phyloP scores from a whole-genome alignment of 2,888 invertebrate genomes.

The Charanyca ferruginea region DNA sequence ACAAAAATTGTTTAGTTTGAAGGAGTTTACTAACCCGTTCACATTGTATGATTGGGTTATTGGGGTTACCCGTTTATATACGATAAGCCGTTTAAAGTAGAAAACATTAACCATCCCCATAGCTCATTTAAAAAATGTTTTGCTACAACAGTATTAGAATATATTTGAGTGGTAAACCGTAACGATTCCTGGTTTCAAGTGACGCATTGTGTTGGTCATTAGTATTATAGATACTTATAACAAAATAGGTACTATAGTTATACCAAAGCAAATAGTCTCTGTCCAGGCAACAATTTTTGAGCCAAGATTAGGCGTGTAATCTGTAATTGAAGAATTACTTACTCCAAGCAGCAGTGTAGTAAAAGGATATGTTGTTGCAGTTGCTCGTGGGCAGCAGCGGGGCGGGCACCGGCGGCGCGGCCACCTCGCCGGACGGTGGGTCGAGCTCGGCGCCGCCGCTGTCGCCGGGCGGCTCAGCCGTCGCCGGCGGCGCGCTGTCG shows the following conservation, averaged over 20 bases:
- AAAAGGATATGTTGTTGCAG: conserved; percentile 82
- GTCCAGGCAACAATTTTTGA: background rate
- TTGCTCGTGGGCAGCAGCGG: conserved; percentile 94
- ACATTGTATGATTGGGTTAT: background rate
- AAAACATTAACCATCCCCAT: too few relatives aligned
- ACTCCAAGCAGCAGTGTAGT: background rate
- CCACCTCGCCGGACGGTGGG: conserved; percentile 93
- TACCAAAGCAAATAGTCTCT: too few relatives aligned
- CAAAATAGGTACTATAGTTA: too few relatives aligned
- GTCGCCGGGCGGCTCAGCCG: conserved; percentile 93
- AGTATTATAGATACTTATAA: too few relatives aligned
- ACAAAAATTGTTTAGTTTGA: background rate
- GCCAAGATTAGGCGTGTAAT: background rate
- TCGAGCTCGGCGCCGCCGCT: conserved; percentile 95
- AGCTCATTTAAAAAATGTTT: too few relatives aligned
- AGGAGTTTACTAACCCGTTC: background rate
- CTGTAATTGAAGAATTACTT: background rate
- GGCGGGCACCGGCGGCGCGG: conserved; percentile 94
- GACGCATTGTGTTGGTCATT: too few relatives aligned
- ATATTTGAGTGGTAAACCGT: too few relatives aligned
- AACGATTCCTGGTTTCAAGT: too few relatives aligned
- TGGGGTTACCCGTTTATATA: too few relatives aligned
- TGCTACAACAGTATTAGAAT: too few relatives aligned
- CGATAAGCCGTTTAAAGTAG: too few relatives aligned
- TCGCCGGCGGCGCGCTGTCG: conserved; percentile 91